These are phyloP conservation scores for Drosophila dunni DNA, from an alignment of 1,140 invertebrate genomes.

Conservation along the genomic window DNA sequence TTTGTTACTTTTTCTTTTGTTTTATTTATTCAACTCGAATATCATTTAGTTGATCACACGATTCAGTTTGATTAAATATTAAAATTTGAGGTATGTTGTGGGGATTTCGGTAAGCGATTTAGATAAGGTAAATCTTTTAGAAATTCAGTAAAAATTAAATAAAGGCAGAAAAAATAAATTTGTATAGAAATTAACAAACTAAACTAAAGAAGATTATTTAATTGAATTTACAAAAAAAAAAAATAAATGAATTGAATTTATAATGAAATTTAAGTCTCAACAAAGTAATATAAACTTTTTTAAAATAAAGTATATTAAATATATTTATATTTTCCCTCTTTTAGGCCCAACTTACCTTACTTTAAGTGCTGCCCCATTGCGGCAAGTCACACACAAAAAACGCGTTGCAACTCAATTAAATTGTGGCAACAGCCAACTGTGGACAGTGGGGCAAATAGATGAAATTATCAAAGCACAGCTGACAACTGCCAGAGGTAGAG, in stretches of 20 bases:
- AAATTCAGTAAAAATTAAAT: neutral
- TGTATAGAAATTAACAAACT: no score
- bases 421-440: constrained; percentile 37
- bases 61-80: neutral
- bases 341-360: constrained; percentile 7
- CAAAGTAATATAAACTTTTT: no score
- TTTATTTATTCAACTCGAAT: constrained; percentile 16
- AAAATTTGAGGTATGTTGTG: no score
- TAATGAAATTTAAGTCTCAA: no score
- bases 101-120: no score
- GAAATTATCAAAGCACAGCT: constrained; percentile 77
- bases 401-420: constrained; percentile 51
- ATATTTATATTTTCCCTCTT: neutral
- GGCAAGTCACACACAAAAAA: constrained; percentile 7
- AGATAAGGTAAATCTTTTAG: no score
- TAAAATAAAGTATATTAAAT: no score
- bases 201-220: no score
- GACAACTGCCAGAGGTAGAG: constrained; percentile 70
- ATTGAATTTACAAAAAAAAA: no score
- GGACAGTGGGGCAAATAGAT: constrained; percentile 62
- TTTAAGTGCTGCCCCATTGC: constrained; percentile 19
- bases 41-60: constrained; percentile 2
- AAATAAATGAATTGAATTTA: no score
- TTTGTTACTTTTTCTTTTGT: constrained; percentile 20
- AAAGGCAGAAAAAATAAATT: no score